Percentiles rank a stretch among this genome's conserved stretches.
Conservation (phyloP, 2,113 vertebrate genomes). For the Cynoglossus semilaevis region DNA sequence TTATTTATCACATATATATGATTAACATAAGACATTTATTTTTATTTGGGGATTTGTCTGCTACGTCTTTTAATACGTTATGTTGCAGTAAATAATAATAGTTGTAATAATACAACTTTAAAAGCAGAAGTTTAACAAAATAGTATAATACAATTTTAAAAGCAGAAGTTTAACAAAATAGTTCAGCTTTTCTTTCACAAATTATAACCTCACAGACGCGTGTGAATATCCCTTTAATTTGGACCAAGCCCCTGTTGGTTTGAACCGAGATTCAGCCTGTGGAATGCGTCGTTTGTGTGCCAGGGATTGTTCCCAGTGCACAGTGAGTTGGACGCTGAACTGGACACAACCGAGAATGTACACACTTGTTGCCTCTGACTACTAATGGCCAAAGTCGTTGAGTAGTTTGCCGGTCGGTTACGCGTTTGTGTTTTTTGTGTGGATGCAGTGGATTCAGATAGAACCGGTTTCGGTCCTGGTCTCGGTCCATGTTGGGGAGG, state of each 20-base stretch:
- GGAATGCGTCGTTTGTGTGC: slow-evolving; percentile 74
- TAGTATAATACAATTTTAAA: too few relatives aligned
- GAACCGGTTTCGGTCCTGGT: slow-evolving; percentile 1
- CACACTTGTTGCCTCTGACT: slow-evolving; percentile 26
- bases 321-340: slow-evolving; percentile 48
- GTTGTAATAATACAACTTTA: too few relatives aligned
- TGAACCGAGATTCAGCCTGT: slow-evolving; percentile 57
- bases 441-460: slow-evolving; percentile 7
- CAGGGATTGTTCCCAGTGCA: slow-evolving; percentile 68
- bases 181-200: too few relatives aligned
- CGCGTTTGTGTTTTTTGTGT: neutral
- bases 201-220: neutral
- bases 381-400: slow-evolving; percentile 7
- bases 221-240: slow-evolving; percentile 75
- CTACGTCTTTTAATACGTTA: too few relatives aligned
- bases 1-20: too few relatives aligned
- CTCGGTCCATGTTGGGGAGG: slow-evolving; percentile 22
- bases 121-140: too few relatives aligned
- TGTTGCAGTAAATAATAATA: too few relatives aligned
- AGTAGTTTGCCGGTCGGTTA: neutral
- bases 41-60: too few relatives aligned
- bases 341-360: slow-evolving; percentile 44
- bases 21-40: too few relatives aligned
- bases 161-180: too few relatives aligned
- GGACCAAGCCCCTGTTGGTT: slow-evolving; percentile 61